Conservation (phyloP, 2,113 vertebrate species). For the Eptesicus fuscus region DNA sequence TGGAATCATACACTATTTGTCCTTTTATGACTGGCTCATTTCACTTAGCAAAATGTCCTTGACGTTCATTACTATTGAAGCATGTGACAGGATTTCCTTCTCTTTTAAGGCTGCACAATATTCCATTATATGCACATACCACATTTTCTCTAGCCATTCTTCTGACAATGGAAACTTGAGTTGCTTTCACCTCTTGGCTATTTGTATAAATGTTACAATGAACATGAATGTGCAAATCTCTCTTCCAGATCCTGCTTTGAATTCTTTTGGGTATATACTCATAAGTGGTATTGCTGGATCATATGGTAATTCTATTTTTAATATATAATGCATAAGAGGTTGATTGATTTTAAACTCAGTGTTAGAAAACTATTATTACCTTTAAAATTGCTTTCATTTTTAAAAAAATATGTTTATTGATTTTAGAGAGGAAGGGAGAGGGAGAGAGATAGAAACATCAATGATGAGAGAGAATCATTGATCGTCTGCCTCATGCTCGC, state of each 20-base stretch:
- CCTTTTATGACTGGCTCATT: neutral
- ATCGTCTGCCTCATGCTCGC: too few relatives aligned
- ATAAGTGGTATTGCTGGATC: neutral
- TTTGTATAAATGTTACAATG: neutral
- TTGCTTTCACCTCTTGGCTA: neutral
- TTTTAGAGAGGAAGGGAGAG: too few relatives aligned
- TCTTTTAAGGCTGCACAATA: neutral
- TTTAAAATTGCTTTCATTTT: neutral
- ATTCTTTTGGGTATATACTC: neutral
- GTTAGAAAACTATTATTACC: neutral
- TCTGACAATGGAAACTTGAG: neutral
- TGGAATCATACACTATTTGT: neutral
- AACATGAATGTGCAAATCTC: neutral
- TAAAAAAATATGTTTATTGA: too few relatives aligned
- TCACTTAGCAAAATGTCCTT: neutral
- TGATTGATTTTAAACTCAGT: neutral
- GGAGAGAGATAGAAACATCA: too few relatives aligned
- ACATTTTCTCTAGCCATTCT: neutral
- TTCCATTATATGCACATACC: neutral
- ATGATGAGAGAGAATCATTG: too few relatives aligned
- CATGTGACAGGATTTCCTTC: neutral
- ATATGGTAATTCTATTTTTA: neutral
- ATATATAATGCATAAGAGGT: neutral
- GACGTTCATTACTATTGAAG: neutral
- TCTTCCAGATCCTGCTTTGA: neutral